Evolutionary conservation across 2,888 invertebrate genomes (phyloP), one percentile per base, ranked within the genome.

Genomic region (Germaria angustata): DNA sequence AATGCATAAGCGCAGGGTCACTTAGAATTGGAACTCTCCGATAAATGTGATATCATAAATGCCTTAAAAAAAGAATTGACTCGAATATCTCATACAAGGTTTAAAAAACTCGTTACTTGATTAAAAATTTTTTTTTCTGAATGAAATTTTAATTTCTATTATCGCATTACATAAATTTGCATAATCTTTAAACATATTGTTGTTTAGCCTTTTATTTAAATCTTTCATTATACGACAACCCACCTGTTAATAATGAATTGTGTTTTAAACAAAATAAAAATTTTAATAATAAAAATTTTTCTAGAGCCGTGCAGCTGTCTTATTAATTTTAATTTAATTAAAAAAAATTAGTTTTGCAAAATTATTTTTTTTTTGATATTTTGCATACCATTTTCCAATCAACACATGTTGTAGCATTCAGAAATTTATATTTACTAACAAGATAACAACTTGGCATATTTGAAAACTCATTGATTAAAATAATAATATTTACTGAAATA

Each of bases 231-330:
- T 0, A 59, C 13, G 20, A 7, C 1, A 13, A 7, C 17, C 28
- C 28, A 61, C 68, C 80, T 80, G 80, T 75, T 80, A 9, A 20
- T 34, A 61, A 68, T 36, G 36, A 28, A 75, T 57, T 55, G 44
- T 55, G n/a, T 73, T 49, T 39, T n/a, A 59, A 59, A 24, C 41
- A 46, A 55, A 46, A 41, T 49, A 39, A 24, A n/a, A 39, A 57
- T 71, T 51, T 63, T 63, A 53, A 63, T 41, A 51, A 75, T 55
- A 66, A 65, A 39, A 8, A 17, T 76, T 66, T n/a, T 49, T 20
- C 36, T 15, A 36, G 11, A 59, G 41, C 61, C 57, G 57, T 69
- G 80, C 75, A 80, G 75, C 75, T 80, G 75, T 69, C 53, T 72
- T 69, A 49, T 57, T 57, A 66, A 20, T 39, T 46, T 57, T 28